A percentile compares a stretch with the other conserved stretches of the same genome.
Evolutionary conservation across 2,797 vertebrate genomes (phyloP).

Genomic region (Diceros bicornis): DNA sequence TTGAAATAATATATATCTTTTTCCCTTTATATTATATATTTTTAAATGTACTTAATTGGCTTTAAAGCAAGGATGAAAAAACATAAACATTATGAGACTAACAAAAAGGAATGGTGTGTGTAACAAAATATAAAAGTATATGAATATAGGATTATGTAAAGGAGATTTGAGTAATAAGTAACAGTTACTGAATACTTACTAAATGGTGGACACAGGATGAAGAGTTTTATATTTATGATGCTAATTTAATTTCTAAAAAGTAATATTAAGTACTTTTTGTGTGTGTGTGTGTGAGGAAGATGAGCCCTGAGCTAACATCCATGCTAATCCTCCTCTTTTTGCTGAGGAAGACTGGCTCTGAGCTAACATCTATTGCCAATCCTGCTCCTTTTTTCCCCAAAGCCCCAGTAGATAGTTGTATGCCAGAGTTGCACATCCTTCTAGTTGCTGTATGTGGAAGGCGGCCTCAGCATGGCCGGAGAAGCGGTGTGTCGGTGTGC

Average conservation of each 20-base stretch:
- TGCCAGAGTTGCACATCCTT: too few species aligned
- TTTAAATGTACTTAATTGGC: background rate
- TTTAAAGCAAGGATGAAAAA: background rate
- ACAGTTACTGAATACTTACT: background rate
- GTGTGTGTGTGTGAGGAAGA: too few species aligned
- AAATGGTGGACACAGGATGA: background rate
- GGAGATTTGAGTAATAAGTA: background rate
- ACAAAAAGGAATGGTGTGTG: background rate
- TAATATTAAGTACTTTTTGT: background rate
- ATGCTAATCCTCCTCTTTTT: too few species aligned
- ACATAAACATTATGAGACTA: background rate
- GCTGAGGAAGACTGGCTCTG: too few species aligned
- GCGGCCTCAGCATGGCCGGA: too few species aligned
- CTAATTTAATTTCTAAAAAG: background rate
- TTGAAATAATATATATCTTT: background rate
- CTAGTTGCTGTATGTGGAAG: too few species aligned
- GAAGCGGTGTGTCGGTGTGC: too few species aligned
- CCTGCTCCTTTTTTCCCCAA: too few species aligned
- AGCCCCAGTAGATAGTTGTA: too few species aligned
- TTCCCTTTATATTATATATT: background rate
- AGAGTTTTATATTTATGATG: background rate
- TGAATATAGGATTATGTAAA: background rate
- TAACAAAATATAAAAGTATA: background rate
- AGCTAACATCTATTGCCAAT: too few species aligned
- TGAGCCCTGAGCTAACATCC: too few species aligned